Evolutionary conservation across 2,888 invertebrate genomes (phyloP).

Genomic region (Ecliptopera silaceata): DNA sequence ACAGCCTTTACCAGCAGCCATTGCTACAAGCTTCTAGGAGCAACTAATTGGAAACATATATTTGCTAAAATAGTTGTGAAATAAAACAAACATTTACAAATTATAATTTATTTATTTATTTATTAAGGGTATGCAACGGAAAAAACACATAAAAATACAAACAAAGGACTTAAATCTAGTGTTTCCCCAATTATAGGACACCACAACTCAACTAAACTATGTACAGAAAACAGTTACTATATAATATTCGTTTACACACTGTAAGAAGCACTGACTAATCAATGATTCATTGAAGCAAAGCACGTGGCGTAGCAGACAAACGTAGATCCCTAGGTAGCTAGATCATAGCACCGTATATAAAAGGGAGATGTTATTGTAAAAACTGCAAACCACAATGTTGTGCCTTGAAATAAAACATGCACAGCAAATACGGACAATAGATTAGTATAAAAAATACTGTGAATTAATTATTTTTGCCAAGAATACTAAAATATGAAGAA

Average conservation of each 20-base stretch:
- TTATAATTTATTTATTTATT: too few species aligned
- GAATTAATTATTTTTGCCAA: background rate
- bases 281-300: slow-evolving; percentile 48
- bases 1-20: too few species aligned
- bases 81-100: too few species aligned
- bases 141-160: too few species aligned
- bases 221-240: background rate
- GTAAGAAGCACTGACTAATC: slow-evolving; percentile 37
- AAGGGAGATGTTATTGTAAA: slow-evolving; percentile 1
- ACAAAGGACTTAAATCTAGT: too few species aligned
- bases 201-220: too few species aligned
- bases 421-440: background rate
- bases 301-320: slow-evolving; percentile 40
- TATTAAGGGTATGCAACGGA: too few species aligned
- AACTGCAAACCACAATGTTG: slow-evolving; percentile 15
- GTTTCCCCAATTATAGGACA: too few species aligned
- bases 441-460: background rate
- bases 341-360: slow-evolving; percentile 7
- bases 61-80: too few species aligned
- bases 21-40: too few species aligned
- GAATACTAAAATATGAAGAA: too few species aligned
- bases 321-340: slow-evolving; percentile 2
- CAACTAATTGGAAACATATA: too few species aligned
- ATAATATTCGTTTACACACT: background rate
- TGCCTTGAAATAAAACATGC: background rate